Evolutionary conservation across 1,140 invertebrate genomes (phyloP), one percentile per base, ranked within the genome.

Genomic region (Scaptomyza graminum): DNA sequence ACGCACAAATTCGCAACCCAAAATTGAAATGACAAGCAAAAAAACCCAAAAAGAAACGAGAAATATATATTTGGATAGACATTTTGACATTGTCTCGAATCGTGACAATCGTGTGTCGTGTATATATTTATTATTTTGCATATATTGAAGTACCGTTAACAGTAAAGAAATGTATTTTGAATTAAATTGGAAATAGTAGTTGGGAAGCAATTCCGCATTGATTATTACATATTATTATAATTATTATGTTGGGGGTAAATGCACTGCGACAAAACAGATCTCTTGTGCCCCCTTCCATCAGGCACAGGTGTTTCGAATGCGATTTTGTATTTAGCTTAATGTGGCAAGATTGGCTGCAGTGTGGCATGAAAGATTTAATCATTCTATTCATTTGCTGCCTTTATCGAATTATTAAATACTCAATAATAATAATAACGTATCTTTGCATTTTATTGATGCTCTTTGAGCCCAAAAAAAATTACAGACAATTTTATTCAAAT

Each of bases 311-410:
- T n/a, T n/a, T 22, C 18, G 18, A 22, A 22, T 22, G 18, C 4
- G 18, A 2, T 56, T 39, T 62, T 41, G 49, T 51, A 65, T 59
- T 76, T 70, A 72, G 13, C 22, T 43, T 46, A 56, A 63, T 63
- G 18, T 64, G 9, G n/a, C 37, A 63, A 60, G 6, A 5, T 18
- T 60, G 56, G 18, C 57, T 67, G 64, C 77, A 59, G 43, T 79
- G 80, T 79, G 66, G 73, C 80, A 84, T 73, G 84, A 84, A 61
- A 59, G 80, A 83, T 76, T 84, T 83, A 77, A 63, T 72, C 62
- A 70, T 83, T 83, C 79, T 66, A 47, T 41, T 71, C 59, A 74
- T 83, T 83, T 79, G 70, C 60, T 34, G 67, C 78, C 71, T 84
- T 76, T 22, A 83, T 83, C 83, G 76, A 83, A 77, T 83, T 72